phyloP scores from a whole-genome alignment of 2,113 vertebrate genomes.

The Argyrosomus japonicus region DNA sequence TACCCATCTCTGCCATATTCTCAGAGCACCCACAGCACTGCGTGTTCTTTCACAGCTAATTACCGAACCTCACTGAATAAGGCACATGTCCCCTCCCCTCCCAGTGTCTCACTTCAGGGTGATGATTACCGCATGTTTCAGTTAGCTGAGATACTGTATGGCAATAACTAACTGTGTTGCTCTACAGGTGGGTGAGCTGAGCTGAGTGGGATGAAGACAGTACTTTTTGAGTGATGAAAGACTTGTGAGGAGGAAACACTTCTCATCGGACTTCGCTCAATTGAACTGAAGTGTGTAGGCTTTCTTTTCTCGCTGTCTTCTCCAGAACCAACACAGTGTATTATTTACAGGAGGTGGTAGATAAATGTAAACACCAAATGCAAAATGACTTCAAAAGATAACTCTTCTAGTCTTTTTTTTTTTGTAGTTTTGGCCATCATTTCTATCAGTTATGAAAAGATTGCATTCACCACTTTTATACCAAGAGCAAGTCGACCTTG shows the following conservation, averaged over 20 bases:
- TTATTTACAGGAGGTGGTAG: slow-evolving; percentile 16
- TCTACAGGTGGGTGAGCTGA: slow-evolving; percentile 59
- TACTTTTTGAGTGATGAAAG: slow-evolving; percentile 52
- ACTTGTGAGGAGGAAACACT: slow-evolving; percentile 43
- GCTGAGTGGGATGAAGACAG: slow-evolving; percentile 45
- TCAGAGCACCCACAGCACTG: slow-evolving; percentile 65
- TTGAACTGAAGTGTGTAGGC: slow-evolving; percentile 29
- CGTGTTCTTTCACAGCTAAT: slow-evolving; percentile 76
- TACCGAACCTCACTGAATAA: slow-evolving; percentile 69
- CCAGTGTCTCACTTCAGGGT: slow-evolving; percentile 42
- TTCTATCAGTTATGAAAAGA: not conserved
- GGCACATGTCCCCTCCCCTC: slow-evolving; percentile 35
- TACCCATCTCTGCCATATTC: slow-evolving; percentile 63
- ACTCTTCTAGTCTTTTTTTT: not conserved
- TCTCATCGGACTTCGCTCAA: slow-evolving; percentile 45
- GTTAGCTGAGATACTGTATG: slow-evolving; percentile 29
- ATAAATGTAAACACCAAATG: not conserved
- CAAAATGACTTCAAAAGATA: not conserved
- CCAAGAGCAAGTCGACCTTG: too few relatives aligned
- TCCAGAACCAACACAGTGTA: slow-evolving; percentile 29
- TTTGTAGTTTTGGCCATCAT: not conserved
- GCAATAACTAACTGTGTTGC: slow-evolving; percentile 24
- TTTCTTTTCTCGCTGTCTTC: slow-evolving; percentile 17
- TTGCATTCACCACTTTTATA: not conserved
- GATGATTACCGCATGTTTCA: slow-evolving; percentile 63